These are phyloP conservation scores for Chaenodraco wilsoni DNA, from an alignment of 2,797 vertebrate species.

Conservation along the genomic window DNA sequence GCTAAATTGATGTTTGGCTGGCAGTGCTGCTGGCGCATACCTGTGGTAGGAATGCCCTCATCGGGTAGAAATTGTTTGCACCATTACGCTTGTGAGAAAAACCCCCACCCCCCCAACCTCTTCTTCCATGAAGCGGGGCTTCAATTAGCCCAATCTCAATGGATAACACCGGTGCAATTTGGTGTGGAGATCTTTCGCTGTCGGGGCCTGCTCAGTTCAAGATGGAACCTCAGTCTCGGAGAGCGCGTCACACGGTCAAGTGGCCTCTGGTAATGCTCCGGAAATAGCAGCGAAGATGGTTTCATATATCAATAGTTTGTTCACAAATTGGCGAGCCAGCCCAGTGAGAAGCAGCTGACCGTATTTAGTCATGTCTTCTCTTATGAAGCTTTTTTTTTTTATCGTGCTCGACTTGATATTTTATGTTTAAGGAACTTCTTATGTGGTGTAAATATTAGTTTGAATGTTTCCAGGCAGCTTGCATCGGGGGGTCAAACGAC, in stretches of 20 bases:
- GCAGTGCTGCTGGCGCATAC: conserved; percentile 60
- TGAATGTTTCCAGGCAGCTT: conserved; percentile 86
- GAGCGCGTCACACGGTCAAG: conserved; percentile 56
- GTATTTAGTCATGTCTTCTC: conserved; percentile 39
- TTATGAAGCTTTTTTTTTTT: conserved; percentile 32
- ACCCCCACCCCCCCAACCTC: background rate
- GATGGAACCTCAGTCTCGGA: conserved; percentile 53
- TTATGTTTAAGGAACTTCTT: conserved; percentile 86
- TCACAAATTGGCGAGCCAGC: conserved; percentile 33
- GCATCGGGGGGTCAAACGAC: conserved; percentile 72
- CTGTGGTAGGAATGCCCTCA: conserved; percentile 56
- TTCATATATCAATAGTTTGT: conserved; percentile 42
- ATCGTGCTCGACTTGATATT: conserved; percentile 62
- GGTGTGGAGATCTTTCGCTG: conserved; percentile 44
- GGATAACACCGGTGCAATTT: conserved; percentile 60
- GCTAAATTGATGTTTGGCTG: conserved; percentile 62
- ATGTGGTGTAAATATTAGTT: conserved; percentile 88
- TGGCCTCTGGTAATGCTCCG: conserved; percentile 44
- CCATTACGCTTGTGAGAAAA: conserved; percentile 62
- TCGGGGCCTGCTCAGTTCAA: conserved; percentile 49
- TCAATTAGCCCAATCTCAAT: conserved; percentile 71
- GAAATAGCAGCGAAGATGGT: conserved; percentile 35
- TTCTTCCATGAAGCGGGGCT: conserved; percentile 55
- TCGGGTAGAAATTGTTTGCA: conserved; percentile 67
- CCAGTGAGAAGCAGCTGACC: conserved; percentile 34